Percentiles rank a stretch among this genome's conserved stretches.
These are phyloP conservation scores for Rattus rattus DNA, from an alignment of 2,113 vertebrate species.

Conservation along the genomic window DNA sequence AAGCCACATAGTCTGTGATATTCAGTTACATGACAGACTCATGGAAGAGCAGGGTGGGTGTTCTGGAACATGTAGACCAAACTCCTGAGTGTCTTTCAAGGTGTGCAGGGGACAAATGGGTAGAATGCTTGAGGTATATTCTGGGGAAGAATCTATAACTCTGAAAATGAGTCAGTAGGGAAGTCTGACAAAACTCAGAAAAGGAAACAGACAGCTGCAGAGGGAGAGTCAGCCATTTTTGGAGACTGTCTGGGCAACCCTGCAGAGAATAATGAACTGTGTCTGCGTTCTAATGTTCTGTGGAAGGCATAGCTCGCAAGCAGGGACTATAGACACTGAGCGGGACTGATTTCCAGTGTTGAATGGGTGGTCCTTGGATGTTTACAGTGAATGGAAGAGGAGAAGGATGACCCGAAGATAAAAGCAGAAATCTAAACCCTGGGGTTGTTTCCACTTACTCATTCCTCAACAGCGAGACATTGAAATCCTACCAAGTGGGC, in stretches of 20 bases:
- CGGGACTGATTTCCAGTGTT: neutral
- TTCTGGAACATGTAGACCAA: neutral
- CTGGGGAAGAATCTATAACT: neutral
- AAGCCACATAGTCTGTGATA: neutral
- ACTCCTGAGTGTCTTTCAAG: neutral
- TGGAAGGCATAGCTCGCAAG: neutral
- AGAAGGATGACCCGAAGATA: neutral
- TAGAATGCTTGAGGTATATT: too few relatives aligned
- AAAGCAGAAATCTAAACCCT: neutral
- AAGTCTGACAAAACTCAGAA: neutral
- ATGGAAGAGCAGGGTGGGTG: neutral
- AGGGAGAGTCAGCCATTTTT: rapidly evolving
- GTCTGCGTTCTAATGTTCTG: neutral
- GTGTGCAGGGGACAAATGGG: neutral
- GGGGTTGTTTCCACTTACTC: neutral
- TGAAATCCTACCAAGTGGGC: neutral
- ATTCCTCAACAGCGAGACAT: neutral
- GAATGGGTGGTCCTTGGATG: neutral
- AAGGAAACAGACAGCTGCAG: too few relatives aligned
- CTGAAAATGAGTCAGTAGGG: too few relatives aligned
- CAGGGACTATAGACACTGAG: neutral
- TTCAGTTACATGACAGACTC: neutral
- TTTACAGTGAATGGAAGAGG: neutral
- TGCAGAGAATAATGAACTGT: rapidly evolving
- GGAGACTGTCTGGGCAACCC: too few relatives aligned